Base-by-base conservation (phyloP, 2,888 invertebrate species). In the Lasioglossum malachurum region DNA sequence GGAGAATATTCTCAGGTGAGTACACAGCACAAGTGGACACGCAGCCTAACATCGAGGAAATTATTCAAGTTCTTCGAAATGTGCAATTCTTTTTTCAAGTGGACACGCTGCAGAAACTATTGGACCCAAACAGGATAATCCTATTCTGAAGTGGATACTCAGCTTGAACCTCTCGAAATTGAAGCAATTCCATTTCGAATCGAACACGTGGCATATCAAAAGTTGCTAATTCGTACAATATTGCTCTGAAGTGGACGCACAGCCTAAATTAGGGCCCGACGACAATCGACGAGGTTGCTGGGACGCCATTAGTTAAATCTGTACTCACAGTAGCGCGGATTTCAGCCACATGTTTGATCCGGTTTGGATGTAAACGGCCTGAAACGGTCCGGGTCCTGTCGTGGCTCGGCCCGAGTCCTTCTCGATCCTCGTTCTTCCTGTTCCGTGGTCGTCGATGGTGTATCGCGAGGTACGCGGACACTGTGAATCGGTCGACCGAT, bases 261-360 rank as follows among this genome's bases (percentile, higher is more conserved):
- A 69, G 69, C 23, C 38, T 69, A 12, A 5, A 41, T 23, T 1
- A 2, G 12, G 38, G 41, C n/a, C 38, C n/a, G 14, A 57, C 57
- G n/a, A 57, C n/a, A 57, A 12, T n/a, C 4, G 1, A 57, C 10
- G 57, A 57, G 57, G 57, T n/a, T 12, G 57, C n/a, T 3, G 57
- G 23, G n/a, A n/a, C 57, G 57, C 0, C 4, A 14, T 41, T 71
- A 71, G 23, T 10, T 23, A 12, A 41, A 71, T 41, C n/a, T 12
- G 53, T 94, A 95, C 94, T 95, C 93, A 95, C 94, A 95, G 90
- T 53, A 94, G 82, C 83, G 89, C 92, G 90, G 89, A 91, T 89
- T 91, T 94, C 88, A 93, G 92, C 94, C 94, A 94, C 94, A 94
- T 94, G 92, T 94, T 92, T 80, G 92, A 91, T 90, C 92, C 57